Evolutionary conservation across 2,888 invertebrate species (phyloP), one percentile per base, ranked within the genome.

Genomic region (Apotomis turbidana): DNA sequence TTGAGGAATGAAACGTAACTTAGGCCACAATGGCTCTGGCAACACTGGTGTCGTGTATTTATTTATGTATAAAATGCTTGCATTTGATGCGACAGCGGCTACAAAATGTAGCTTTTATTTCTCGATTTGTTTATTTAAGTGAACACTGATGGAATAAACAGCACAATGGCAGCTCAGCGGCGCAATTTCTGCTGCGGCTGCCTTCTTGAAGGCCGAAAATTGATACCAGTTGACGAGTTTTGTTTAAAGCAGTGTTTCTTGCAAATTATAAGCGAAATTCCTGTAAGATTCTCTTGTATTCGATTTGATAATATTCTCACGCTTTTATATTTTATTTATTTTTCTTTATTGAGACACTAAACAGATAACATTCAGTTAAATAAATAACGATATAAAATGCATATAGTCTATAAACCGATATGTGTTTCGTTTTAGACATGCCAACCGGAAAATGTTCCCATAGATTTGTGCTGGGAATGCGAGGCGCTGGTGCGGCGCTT

Each of bases 381-480:
- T 2, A 27, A 27, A 27, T 27, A 27, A 27, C 27, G 27, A 27
- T 27, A 27, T 27, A 27, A 27, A 27, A 27, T 27, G 27, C 2
- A 27, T 27, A 27, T 27, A 27, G 27, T 27, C 27, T 27, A 27
- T 27, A 27, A 27, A 27, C 41, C 41, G 41, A 6, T 41, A 41
- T 4, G 6, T 41, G 41, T 41, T 41, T 41, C 10, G 60, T 27
- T 9, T 60, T 27, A 86, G 86, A 63, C 80, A 46, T 46, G 71
- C 3, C 58, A 76, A 9, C 66, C 59, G 0, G 78, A 75, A 1
- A 66, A 63, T 8, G 6, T 75, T 3, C 75, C 79, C 0, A n/a
- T 88, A 0, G 78, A 74, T 52, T 52, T 92, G 0, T 93, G 93
- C 66, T 91, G 88, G 86, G 90, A 90, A 72, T 93, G 93, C 67